Conservation (phyloP, 2,888 invertebrate species). For the Dasypogon diadema region DNA sequence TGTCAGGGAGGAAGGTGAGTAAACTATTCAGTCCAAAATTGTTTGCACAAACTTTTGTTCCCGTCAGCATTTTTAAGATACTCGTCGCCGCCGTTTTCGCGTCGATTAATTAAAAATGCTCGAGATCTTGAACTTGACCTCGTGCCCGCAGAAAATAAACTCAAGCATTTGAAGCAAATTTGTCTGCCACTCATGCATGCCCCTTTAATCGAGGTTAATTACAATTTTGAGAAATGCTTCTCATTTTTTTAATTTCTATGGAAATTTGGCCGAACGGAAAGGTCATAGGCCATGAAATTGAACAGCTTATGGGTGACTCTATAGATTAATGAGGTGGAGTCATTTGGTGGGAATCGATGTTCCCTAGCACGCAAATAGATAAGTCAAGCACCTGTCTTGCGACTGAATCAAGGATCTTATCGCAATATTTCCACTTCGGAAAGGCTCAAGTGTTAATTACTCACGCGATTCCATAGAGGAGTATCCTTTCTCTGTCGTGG, state of each 20-base stretch:
- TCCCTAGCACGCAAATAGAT: too few species aligned
- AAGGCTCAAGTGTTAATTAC: not conserved
- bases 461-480: not conserved
- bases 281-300: not conserved
- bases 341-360: too few species aligned
- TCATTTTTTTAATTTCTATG: too few species aligned
- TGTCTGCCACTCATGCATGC: not conserved
- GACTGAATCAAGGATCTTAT: not conserved
- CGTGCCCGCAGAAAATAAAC: not conserved
- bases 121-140: constrained; percentile 21
- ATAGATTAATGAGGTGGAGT: not conserved
- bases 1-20: too few species aligned
- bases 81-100: constrained; percentile 3
- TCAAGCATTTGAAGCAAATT: not conserved
- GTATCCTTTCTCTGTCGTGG: too few species aligned
- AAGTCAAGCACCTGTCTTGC: not conserved
- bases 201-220: constrained; percentile 2
- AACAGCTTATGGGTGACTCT: not conserved
- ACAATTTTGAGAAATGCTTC: not conserved
- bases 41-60: too few species aligned
- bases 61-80: too few species aligned
- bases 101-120: not conserved
- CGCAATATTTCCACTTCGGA: too few species aligned
- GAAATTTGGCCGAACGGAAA: too few species aligned
- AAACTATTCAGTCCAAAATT: too few species aligned